Conservation (phyloP, 2,888 invertebrate species). For the Epinotia bilunana region DNA sequence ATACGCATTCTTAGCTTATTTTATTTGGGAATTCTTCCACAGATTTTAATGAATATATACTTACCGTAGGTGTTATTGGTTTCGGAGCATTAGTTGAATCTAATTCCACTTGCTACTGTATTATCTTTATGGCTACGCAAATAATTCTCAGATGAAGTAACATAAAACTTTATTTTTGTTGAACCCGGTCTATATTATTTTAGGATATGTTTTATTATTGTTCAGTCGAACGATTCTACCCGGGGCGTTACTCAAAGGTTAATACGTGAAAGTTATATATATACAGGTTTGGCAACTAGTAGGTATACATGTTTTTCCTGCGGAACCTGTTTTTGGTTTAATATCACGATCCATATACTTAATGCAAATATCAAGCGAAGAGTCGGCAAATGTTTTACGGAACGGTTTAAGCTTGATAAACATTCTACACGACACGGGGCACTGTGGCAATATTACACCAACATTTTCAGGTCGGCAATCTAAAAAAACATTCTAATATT, state of each 20-base stretch:
- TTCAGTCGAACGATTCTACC: constrained; percentile 5
- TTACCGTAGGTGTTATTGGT: not conserved
- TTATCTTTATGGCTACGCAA: constrained; percentile 1
- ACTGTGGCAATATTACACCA: too few relatives aligned
- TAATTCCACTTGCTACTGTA: not conserved
- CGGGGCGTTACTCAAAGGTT: constrained; percentile 6
- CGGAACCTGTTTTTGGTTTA: too few relatives aligned
- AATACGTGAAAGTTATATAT: constrained; percentile 13
- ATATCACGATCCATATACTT: too few relatives aligned
- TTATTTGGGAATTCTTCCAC: not conserved
- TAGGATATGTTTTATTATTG: constrained; percentile 24
- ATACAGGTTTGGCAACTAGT: too few relatives aligned
- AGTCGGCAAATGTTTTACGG: too few relatives aligned
- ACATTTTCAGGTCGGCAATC: too few relatives aligned
- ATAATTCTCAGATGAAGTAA: constrained; percentile 28
- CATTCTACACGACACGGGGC: too few relatives aligned
- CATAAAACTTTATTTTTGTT: constrained; percentile 29
- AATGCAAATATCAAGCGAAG: too few relatives aligned
- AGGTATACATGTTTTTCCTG: too few relatives aligned
- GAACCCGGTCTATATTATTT: constrained; percentile 19
- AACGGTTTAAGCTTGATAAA: too few relatives aligned
- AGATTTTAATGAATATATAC: not conserved
- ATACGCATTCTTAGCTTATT: too few relatives aligned
- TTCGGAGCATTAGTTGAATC: not conserved
- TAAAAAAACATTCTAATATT: too few relatives aligned